Evolutionary conservation across 2,797 vertebrate species (phyloP), one percentile per base, ranked within the genome.

Genomic region (Heteromormyrus szaboi): DNA sequence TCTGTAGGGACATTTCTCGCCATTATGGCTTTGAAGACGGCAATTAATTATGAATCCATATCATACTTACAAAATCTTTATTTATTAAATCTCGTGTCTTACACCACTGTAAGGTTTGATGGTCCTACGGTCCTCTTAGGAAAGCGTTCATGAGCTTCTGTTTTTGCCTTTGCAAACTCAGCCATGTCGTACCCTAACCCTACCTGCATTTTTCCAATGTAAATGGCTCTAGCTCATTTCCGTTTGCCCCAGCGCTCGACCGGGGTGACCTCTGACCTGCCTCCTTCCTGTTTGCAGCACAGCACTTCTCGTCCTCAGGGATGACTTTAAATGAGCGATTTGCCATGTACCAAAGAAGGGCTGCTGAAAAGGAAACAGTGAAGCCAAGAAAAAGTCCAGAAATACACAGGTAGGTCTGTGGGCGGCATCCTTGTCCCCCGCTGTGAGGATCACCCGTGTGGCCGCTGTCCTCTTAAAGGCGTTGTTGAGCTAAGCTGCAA

Each of bases 301-400:
- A 99, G 94, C 97, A 99, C 95, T 99, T 99, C 95, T 96, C 97
- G 6, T 96, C 98, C 8, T 96, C 97, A 92, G 96, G 94, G 93
- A 95, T 98, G 96, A 99, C 98, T 89, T 95, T 99, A 94, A 98
- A 97, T 48, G 98, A 99, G 90, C 96, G 99, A 86, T 99, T 99
- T 97, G 97, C 98, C 95, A 95, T 98, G 95, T 99, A 99, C 95
- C 96, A 99, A 96, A 98, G 98, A 95, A 97, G 96, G 96, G 97
- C 98, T 93, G 97, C 96, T 92, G 97, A 99, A 92, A 97, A 98
- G 93, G 98, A 99, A 93, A 96, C 96, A 91, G 96, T 96, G 94
- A 99, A 97, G 95, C 96, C 96, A 89, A 97, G 98, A 94, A 99
- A 99, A 96, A 99, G 98, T 94, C 99, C 99, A 94, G 98, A 99